Percentiles rank a stretch among this genome's conserved stretches.
Conservation (phyloP, 2,113 vertebrate genomes). For the Sorex fumeus region DNA sequence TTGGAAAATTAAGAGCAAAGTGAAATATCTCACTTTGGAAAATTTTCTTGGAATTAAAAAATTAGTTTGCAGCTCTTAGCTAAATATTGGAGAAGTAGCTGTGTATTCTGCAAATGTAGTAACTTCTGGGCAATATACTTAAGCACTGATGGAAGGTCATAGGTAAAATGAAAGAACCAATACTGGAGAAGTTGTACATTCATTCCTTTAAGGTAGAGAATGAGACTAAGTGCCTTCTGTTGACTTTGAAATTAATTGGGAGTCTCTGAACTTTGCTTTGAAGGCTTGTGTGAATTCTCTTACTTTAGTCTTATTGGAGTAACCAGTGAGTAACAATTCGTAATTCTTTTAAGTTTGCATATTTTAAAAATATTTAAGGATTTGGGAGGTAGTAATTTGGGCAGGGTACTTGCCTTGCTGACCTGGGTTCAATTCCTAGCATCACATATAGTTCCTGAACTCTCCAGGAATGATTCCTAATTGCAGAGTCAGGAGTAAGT, state of each 20-base stretch:
- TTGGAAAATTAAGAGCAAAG: constrained; percentile 40
- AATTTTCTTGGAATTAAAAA: constrained; percentile 33
- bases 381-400: neutral
- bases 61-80: neutral
- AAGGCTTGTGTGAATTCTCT: neutral
- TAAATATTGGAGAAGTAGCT: neutral
- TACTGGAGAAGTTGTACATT: neutral
- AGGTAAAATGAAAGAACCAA: neutral
- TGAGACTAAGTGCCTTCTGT: neutral
- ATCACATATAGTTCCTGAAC: too few species aligned
- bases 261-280: neutral
- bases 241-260: constrained; percentile 28
- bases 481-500: too few species aligned
- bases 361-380: neutral
- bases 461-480: too few species aligned
- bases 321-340: neutral
- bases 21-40: constrained; percentile 32
- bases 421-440: neutral
- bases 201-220: neutral
- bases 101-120: neutral
- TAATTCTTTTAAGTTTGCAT: neutral
- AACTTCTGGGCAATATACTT: neutral
- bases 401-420: neutral
- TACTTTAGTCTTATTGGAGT: neutral
- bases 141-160: neutral